Conservation (phyloP, 1,140 invertebrate species). For the Rhysida immarginata region DNA sequence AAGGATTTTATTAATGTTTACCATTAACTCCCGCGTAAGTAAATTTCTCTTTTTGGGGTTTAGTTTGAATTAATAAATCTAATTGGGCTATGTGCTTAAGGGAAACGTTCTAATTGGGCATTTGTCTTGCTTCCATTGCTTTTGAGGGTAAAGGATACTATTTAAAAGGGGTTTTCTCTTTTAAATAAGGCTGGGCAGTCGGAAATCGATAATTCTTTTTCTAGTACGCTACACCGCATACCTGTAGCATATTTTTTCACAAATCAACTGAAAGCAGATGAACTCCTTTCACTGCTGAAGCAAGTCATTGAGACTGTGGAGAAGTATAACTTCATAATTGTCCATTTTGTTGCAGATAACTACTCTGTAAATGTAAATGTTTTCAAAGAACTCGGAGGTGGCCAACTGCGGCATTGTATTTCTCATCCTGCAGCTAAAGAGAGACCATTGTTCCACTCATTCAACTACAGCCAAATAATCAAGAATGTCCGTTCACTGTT, state of each 20-base stretch:
- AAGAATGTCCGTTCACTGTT: conserved; percentile 7
- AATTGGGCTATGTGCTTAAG: no score
- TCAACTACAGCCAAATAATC: conserved; percentile 4
- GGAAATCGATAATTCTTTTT: no score
- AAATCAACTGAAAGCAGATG: neutral
- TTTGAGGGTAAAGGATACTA: no score
- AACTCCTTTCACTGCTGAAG: neutral
- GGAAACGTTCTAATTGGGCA: no score
- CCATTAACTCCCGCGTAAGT: no score
- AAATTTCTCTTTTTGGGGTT: no score
- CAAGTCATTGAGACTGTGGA: conserved; percentile 9
- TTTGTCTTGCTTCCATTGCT: no score
- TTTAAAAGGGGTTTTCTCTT: no score
- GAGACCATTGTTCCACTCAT: neutral
- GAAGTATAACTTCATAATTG: conserved; percentile 1
- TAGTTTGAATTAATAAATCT: no score
- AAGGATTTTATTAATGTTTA: no score
- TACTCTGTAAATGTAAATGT: conserved; percentile 6
- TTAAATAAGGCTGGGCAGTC: no score
- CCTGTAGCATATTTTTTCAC: conserved; percentile 13
- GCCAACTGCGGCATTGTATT: neutral
- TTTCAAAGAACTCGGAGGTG: neutral
- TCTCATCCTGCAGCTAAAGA: conserved; percentile 1
- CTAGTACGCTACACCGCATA: neutral
- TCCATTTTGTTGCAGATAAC: conserved; percentile 9